Evolutionary conservation across 2,888 invertebrate species (phyloP).

Genomic region (Zygogramma bicolorata): DNA sequence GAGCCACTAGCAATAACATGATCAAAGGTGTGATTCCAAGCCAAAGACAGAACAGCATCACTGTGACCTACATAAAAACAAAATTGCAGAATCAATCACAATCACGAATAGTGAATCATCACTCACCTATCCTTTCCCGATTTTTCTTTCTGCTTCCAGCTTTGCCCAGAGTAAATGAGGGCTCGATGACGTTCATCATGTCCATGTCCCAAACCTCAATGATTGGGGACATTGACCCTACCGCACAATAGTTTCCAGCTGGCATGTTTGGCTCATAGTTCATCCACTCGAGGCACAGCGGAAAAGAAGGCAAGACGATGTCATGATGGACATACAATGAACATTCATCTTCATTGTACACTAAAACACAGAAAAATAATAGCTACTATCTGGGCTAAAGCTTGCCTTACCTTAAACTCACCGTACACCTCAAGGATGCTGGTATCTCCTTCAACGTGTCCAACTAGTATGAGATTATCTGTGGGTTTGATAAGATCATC

Average conservation of each 20-base stretch:
- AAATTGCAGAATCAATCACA: no score
- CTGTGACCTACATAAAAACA: conserved; percentile 76
- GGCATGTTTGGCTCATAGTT: conserved; percentile 86
- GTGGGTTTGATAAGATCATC: conserved; percentile 89
- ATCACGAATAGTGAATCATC: background rate
- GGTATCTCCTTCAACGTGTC: conserved; percentile 88
- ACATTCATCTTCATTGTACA: conserved; percentile 90
- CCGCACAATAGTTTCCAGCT: conserved; percentile 87
- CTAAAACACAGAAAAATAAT: conserved; percentile 14
- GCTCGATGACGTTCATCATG: conserved; percentile 90
- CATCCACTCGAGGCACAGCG: conserved; percentile 93
- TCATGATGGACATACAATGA: conserved; percentile 96
- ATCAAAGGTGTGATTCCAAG: conserved; percentile 87
- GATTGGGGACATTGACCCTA: conserved; percentile 92
- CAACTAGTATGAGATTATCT: conserved; percentile 91
- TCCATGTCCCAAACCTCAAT: conserved; percentile 99
- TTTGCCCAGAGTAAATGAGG: conserved; percentile 83
- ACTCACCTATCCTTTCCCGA: conserved; percentile 67
- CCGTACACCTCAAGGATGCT: conserved; percentile 90
- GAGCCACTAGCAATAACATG: conserved; percentile 94
- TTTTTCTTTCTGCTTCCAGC: conserved; percentile 61
- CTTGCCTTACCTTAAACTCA: conserved; percentile 59
- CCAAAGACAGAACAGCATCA: conserved; percentile 90
- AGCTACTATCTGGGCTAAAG: background rate
- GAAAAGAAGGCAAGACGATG: conserved; percentile 88